Conservation (phyloP, 2,888 invertebrate genomes). For the Pseudococcus viburni region DNA sequence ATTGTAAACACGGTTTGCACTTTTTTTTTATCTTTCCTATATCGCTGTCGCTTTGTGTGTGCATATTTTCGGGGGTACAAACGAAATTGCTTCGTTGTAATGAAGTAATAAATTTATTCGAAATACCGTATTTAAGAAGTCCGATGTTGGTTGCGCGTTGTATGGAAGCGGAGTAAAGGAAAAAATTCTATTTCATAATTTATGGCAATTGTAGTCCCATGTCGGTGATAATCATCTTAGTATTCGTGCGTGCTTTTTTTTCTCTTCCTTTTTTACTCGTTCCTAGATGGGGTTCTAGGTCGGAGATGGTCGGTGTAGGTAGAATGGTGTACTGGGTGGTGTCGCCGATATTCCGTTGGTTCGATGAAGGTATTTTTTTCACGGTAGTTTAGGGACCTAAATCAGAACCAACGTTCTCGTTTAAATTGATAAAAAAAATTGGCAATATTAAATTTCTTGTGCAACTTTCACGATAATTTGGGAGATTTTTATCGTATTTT, state of each 20-base stretch:
- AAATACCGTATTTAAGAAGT: conserved; percentile 60
- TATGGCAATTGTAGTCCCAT: conserved; percentile 52
- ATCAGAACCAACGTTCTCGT: no score
- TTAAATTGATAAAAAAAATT: no score
- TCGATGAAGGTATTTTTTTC: no score
- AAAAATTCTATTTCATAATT: conserved; percentile 56
- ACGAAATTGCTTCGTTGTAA: conserved; percentile 57
- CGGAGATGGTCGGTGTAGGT: not conserved
- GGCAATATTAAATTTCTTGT: no score
- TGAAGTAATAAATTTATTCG: conserved; percentile 61
- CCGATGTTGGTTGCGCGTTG: not conserved
- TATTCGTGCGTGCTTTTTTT: conserved; percentile 51
- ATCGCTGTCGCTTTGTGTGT: not conserved
- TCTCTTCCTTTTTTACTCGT: conserved; percentile 27
- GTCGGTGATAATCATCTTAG: conserved; percentile 61
- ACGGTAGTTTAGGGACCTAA: no score
- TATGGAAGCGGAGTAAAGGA: conserved; percentile 8
- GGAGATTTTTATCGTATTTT: no score
- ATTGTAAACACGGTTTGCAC: conserved; percentile 28
- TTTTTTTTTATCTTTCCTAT: conserved; percentile 19
- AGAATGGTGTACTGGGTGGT: not conserved
- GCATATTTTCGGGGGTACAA: conserved; percentile 22
- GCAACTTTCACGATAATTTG: no score
- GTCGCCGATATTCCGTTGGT: not conserved
- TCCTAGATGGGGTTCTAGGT: conserved; percentile 23